These are phyloP conservation scores for Sebastiscus tertius DNA, from an alignment of 2,797 vertebrate species.

Conservation along the genomic window DNA sequence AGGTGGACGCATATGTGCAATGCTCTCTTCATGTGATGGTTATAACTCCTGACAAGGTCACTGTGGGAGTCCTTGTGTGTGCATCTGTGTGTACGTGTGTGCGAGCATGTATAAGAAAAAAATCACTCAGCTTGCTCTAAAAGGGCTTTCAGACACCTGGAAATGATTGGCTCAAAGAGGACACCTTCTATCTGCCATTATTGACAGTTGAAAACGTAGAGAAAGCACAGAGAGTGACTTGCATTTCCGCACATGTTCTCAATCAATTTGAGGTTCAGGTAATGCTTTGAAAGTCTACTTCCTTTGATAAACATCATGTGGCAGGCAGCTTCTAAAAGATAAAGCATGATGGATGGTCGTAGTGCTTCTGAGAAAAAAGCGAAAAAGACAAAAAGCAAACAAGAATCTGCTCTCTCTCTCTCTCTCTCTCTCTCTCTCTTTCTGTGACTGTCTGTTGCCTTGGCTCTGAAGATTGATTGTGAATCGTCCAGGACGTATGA, in stretches of 20 bases:
- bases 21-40: conserved; percentile 48
- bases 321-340: conserved; percentile 31
- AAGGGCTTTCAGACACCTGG: conserved; percentile 67
- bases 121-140: conserved; percentile 34
- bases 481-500: conserved; percentile 62
- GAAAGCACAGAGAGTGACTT: conserved; percentile 28
- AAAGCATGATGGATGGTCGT: conserved; percentile 55
- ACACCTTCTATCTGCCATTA: conserved; percentile 48
- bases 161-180: conserved; percentile 68
- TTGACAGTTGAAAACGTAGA: conserved; percentile 55
- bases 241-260: conserved; percentile 60
- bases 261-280: conserved; percentile 60
- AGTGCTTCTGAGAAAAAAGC: conserved; percentile 13
- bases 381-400: conserved; percentile 38
- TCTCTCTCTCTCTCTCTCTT: background rate
- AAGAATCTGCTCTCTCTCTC: conserved; percentile 11
- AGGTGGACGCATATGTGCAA: conserved; percentile 39
- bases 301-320: conserved; percentile 68
- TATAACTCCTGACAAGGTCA: conserved; percentile 72
- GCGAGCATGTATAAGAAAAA: conserved; percentile 6
- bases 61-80: conserved; percentile 28
- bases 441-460: conserved; percentile 33
- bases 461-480: conserved; percentile 71
- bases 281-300: conserved; percentile 62
- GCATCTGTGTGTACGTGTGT: conserved; percentile 9